Conservation (phyloP, 2,797 vertebrate genomes). For the Gallinago nigripennis region DNA sequence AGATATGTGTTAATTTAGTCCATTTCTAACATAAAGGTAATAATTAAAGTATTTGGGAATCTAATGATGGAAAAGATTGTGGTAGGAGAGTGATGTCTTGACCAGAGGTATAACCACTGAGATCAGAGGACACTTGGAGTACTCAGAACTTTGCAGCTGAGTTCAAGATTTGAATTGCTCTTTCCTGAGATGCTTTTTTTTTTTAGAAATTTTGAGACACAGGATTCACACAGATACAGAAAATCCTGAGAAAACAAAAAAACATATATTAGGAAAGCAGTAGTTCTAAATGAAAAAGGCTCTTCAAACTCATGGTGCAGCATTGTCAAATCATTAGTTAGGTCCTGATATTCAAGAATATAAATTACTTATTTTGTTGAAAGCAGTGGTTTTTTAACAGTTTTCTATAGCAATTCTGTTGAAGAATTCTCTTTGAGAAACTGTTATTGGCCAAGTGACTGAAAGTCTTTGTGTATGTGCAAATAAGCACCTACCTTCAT, state of each 20-base stretch:
- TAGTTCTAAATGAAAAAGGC: background rate
- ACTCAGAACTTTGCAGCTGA: background rate
- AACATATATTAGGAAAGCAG: background rate
- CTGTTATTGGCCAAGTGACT: background rate
- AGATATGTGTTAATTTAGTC: background rate
- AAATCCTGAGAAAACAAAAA: background rate
- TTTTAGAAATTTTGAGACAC: background rate
- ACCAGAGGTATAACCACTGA: background rate
- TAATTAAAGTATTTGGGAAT: background rate
- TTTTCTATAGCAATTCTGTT: background rate
- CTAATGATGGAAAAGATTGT: background rate
- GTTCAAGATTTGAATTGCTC: background rate
- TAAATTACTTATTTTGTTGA: background rate
- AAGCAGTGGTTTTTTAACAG: background rate
- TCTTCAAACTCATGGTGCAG: background rate
- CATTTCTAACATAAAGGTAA: background rate
- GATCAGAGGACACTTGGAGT: background rate
- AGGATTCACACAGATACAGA: background rate
- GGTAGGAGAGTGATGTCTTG: background rate
- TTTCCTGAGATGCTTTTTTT: background rate
- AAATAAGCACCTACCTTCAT: background rate
- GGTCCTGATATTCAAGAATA: background rate
- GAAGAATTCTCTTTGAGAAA: background rate
- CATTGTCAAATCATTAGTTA: background rate
- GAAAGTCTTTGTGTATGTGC: background rate